Conservation (phyloP, 2,888 invertebrate genomes). For the Trachelus iudaicus region DNA sequence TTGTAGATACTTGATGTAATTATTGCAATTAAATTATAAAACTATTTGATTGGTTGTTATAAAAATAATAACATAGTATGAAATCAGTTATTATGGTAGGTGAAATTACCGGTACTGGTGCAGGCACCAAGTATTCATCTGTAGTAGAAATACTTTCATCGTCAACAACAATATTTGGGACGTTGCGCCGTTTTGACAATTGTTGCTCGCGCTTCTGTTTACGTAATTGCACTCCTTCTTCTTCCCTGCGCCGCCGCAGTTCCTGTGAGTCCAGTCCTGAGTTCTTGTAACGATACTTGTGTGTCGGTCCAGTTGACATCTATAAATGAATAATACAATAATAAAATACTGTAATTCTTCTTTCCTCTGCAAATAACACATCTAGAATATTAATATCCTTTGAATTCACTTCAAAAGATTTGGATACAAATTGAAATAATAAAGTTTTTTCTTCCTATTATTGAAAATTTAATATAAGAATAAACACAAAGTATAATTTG, state of each 20-base stretch:
- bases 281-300: slow-evolving; percentile 95
- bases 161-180: slow-evolving; percentile 65
- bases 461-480: neutral
- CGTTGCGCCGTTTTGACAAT: slow-evolving; percentile 91
- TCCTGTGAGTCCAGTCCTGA: slow-evolving; percentile 92
- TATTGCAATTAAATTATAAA: slow-evolving; percentile 4
- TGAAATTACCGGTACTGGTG: slow-evolving; percentile 40
- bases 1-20: neutral
- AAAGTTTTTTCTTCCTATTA: too few species aligned
- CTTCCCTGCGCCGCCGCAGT: slow-evolving; percentile 90
- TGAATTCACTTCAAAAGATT: neutral
- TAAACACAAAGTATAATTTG: slow-evolving; percentile 5
- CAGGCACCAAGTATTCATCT: slow-evolving; percentile 48
- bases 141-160: slow-evolving; percentile 52
- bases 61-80: neutral
- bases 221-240: slow-evolving; percentile 94
- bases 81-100: neutral
- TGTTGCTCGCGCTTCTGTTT: slow-evolving; percentile 97
- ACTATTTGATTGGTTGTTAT: neutral
- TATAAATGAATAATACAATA: slow-evolving; percentile 48
- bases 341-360: neutral
- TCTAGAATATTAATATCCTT: neutral
- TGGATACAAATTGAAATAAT: neutral
- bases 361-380: neutral
- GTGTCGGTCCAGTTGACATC: slow-evolving; percentile 83